These are phyloP conservation scores for Anorthoa munda DNA, from an alignment of 2,888 invertebrate genomes.

Conservation along the genomic window DNA sequence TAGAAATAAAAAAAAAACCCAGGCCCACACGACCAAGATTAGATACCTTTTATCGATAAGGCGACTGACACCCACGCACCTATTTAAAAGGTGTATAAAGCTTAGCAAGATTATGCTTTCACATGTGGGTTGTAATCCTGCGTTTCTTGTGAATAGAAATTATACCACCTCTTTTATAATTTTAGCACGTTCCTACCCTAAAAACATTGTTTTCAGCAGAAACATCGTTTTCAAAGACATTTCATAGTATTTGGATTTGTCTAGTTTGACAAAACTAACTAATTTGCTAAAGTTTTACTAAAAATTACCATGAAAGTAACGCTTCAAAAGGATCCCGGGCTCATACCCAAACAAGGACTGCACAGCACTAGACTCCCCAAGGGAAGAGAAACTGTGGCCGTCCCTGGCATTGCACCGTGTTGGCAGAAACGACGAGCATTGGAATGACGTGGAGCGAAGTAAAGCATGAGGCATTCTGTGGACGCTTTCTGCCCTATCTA, in stretches of 20 bases:
- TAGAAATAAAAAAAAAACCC: not conserved
- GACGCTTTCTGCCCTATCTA: too few relatives aligned
- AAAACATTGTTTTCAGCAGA: not conserved
- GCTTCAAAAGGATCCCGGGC: too few relatives aligned
- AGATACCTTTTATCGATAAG: not conserved
- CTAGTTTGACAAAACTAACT: not conserved
- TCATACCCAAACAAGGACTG: too few relatives aligned
- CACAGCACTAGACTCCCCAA: too few relatives aligned
- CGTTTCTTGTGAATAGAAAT: not conserved
- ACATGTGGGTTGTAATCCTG: not conserved
- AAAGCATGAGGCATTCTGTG: too few relatives aligned
- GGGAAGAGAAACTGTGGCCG: too few relatives aligned
- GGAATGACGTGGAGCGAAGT: too few relatives aligned
- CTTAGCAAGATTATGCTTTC: constrained; percentile 1
- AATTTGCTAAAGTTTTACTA: too few relatives aligned
- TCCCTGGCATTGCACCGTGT: too few relatives aligned
- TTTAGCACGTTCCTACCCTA: not conserved
- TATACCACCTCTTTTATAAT: not conserved
- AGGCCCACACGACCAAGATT: not conserved
- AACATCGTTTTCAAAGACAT: not conserved
- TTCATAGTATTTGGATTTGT: not conserved
- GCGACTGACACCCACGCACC: not conserved
- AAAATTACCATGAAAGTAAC: too few relatives aligned
- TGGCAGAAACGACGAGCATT: too few relatives aligned
- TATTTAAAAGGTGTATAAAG: constrained; percentile 6